Base-by-base conservation (phyloP, 2,113 vertebrate genomes). In the Ptilorrhoa leucosticta region DNA sequence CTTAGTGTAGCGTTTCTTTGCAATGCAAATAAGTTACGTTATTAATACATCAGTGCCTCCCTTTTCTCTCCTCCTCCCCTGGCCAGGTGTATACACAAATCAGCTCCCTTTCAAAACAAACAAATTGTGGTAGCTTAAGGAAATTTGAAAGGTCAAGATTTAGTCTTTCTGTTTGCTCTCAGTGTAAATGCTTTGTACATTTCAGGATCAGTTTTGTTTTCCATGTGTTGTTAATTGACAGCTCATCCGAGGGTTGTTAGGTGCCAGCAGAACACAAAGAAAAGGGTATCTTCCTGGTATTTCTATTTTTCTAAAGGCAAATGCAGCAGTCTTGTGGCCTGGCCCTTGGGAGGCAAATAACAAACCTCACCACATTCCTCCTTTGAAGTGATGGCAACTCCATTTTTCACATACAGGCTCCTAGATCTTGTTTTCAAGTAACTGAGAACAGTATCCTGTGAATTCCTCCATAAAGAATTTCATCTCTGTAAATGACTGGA, bases 101-200 rank as follows among this genome's bases (percentile, higher is more conserved):
- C 31, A 31, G 3, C 22, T 95, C 26, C 15, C 45, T 93, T 86
- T 94, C 56, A 63, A 94, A 94, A 90, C 53, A 75, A 54, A n/a
- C 8, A 20, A 13, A 45, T 57, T 42, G 45, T 65, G 53, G 21
- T 76, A 51, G 48, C 18, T 68, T 69, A 35, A 75, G 33, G 51
- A 60, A 83, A n/a, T 64, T 79, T 56, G 28, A 28, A 88, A 95
- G 81, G 21, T 69, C n/a, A 80, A 6, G 54, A 45, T 76, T 87
- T 73, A 61, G 23, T 85, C 35, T 37, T 88, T 40, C 27, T 83
- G 4, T 84, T 83, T 87, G 53, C 28, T 66, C 17, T 91, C n/a
- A 33, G 17, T 69, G 12, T 61, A 65, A 75, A 40, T 39, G 14
- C 14, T 85, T 71, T 66, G 42, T 66, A 37, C 7, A 4, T 75